Conservation (phyloP, 1,140 invertebrate species). For the Cydia fagiglandana region DNA sequence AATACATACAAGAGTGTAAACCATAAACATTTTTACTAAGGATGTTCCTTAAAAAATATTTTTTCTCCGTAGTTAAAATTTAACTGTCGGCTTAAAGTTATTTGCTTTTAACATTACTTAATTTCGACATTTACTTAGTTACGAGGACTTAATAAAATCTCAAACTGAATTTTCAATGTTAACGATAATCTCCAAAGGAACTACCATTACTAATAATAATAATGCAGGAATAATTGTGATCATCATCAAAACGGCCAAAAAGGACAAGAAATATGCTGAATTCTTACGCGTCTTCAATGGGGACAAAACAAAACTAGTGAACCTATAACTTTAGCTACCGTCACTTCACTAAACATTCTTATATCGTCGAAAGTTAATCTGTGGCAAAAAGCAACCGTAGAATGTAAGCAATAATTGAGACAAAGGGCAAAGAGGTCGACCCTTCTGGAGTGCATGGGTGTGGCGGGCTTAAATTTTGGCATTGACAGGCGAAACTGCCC, state of each 20-base stretch:
- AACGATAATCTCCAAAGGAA: no score
- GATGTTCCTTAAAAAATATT: neutral
- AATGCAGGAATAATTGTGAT: no score
- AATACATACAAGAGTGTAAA: neutral
- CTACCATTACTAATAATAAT: no score
- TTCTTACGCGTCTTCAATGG: no score
- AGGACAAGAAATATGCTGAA: no score
- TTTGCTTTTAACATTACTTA: no score
- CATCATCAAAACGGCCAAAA: no score
- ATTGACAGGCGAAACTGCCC: constrained; percentile 77
- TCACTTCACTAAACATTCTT: neutral
- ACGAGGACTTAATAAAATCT: no score
- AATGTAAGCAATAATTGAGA: constrained; percentile 66
- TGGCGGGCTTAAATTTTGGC: constrained; percentile 75
- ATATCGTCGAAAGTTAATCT: constrained; percentile 37
- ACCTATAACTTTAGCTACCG: neutral
- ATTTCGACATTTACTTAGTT: no score
- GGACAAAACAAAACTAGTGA: neutral
- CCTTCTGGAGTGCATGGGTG: constrained; percentile 73
- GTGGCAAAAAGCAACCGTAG: constrained; percentile 49
- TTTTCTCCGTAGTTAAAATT: no score
- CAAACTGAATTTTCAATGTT: no score
- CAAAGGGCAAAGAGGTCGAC: constrained; percentile 70
- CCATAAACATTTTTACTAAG: neutral
- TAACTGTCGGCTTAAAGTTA: no score